These are phyloP conservation scores for Abrostola tripartita DNA, from an alignment of 2,888 invertebrate species.

Conservation along the genomic window DNA sequence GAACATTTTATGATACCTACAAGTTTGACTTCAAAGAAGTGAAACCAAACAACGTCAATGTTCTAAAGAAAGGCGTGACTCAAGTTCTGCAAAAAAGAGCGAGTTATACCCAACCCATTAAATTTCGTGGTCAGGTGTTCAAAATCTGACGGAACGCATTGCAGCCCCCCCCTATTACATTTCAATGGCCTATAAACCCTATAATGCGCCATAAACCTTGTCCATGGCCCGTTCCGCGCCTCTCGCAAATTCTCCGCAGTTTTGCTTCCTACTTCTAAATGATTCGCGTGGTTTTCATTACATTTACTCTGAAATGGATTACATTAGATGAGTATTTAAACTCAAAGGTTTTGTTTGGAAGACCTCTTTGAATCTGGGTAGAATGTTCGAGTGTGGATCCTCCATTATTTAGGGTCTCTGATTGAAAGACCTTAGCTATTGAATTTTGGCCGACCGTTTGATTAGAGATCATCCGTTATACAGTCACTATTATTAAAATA, in stretches of 20 bases:
- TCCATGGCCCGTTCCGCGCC: conserved; percentile 60
- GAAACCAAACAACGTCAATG: conserved; percentile 6
- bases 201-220: conserved; percentile 71
- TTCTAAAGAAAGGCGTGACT: conserved; percentile 22
- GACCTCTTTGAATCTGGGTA: not conserved
- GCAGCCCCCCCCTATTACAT: conserved; percentile 55
- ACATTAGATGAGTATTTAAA: conserved; percentile 40
- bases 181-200: conserved; percentile 66
- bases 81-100: conserved; percentile 9
- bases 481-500: too few relatives aligned
- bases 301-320: conserved; percentile 56
- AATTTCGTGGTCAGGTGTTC: conserved; percentile 43
- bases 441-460: too few relatives aligned
- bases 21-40: conserved; percentile 2
- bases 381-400: too few relatives aligned
- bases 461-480: too few relatives aligned
- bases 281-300: conserved; percentile 59
- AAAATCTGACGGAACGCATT: conserved; percentile 42
- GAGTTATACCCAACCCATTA: conserved; percentile 26
- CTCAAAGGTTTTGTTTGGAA: conserved; percentile 20
- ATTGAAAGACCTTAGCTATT: too few relatives aligned
- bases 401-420: too few relatives aligned
- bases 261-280: conserved; percentile 50
- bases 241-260: conserved; percentile 63
- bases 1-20: not conserved